Percentiles rank a stretch among this genome's conserved stretches.
These are phyloP conservation scores for Grantiella picta DNA, from an alignment of 2,113 vertebrate species.

Conservation along the genomic window DNA sequence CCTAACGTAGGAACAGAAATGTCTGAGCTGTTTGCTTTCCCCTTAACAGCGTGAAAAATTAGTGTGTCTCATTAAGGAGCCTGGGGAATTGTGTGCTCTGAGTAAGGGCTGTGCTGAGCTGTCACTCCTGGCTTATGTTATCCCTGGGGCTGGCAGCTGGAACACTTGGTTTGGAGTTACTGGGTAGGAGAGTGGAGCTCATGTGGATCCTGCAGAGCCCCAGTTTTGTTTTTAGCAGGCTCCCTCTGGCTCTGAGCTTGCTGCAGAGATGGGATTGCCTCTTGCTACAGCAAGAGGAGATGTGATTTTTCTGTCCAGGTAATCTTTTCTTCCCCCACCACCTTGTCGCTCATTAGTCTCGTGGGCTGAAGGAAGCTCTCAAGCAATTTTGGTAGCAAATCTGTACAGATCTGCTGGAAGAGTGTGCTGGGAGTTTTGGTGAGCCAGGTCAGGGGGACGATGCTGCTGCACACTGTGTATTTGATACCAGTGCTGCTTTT, in stretches of 20 bases:
- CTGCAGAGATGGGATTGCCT: not conserved
- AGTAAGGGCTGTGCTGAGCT: not conserved
- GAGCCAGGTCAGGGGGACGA: not conserved
- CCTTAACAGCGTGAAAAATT: conserved; percentile 35
- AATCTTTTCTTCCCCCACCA: not conserved
- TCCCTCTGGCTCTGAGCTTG: not conserved
- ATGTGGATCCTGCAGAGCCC: not conserved
- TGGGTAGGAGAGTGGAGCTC: not conserved
- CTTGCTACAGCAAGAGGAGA: not conserved
- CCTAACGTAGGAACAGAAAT: conserved; percentile 10
- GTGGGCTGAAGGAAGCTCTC: not conserved
- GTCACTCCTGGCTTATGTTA: not conserved
- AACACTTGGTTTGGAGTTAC: not conserved
- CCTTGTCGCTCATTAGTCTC: fast-evolving
- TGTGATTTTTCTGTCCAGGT: not conserved
- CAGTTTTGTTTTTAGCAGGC: not conserved
- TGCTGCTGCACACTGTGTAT: not conserved
- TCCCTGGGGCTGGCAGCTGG: not conserved
- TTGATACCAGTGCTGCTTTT: not conserved
- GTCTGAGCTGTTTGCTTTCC: conserved; percentile 39
- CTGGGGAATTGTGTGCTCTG: not conserved
- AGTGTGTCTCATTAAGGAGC: not conserved
- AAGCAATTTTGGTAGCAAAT: not conserved
- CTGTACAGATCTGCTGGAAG: not conserved
- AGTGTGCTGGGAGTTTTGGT: not conserved